Conservation (phyloP, 1,140 invertebrate genomes). For the Eupeodes corollae region DNA sequence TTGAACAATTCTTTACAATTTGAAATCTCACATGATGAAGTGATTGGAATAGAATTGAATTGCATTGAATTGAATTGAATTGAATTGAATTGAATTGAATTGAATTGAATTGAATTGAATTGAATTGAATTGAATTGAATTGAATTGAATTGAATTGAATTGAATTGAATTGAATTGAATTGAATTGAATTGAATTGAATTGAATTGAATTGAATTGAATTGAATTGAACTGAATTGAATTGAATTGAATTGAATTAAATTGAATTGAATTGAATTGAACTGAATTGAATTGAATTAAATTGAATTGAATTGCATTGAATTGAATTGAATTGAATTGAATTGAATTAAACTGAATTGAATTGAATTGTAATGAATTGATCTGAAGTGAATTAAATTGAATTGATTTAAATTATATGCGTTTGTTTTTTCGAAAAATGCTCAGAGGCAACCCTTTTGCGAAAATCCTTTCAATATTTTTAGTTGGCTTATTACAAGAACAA, state of each 20-base stretch:
- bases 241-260: conserved; percentile 1
- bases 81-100: conserved; percentile 1
- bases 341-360: conserved; percentile 5
- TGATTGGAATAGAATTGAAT: conserved; percentile 3
- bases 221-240: conserved; percentile 1
- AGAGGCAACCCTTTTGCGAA: no score
- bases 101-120: conserved; percentile 1
- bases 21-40: no score
- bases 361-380: no score
- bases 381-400: no score
- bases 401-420: no score
- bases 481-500: no score
- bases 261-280: conserved; percentile 1
- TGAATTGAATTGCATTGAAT: background rate
- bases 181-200: conserved; percentile 1
- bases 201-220: background rate
- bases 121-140: conserved; percentile 1
- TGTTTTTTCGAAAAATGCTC: no score
- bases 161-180: conserved; percentile 1
- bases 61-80: conserved; percentile 2
- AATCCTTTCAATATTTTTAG: no score
- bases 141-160: conserved; percentile 1
- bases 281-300: conserved; percentile 1
- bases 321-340: conserved; percentile 5
- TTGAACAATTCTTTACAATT: no score